These are phyloP conservation scores for Opisthograptis luteolata DNA, from an alignment of 2,888 invertebrate species.

Conservation along the genomic window DNA sequence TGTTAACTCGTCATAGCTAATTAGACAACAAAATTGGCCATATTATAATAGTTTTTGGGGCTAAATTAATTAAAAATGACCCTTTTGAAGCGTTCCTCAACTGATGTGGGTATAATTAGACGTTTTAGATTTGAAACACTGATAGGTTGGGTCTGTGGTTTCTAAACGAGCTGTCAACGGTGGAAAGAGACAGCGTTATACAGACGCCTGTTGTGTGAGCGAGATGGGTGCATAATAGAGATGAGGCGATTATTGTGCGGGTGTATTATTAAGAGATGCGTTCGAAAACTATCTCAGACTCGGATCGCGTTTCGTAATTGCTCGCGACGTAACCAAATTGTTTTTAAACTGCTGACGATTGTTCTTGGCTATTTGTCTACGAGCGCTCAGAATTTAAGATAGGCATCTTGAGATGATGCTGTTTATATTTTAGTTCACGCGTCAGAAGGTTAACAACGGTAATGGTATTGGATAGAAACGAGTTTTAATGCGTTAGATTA, in stretches of 20 bases:
- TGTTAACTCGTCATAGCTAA: constrained; percentile 77
- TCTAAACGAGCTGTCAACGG: constrained; percentile 74
- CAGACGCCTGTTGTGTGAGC: constrained; percentile 35
- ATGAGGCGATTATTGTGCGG: constrained; percentile 67
- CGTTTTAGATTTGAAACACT: constrained; percentile 75
- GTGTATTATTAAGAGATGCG: constrained; percentile 81
- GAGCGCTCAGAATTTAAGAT: constrained; percentile 67
- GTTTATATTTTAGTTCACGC: constrained; percentile 68
- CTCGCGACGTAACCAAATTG: constrained; percentile 77
- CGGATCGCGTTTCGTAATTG: constrained; percentile 78
- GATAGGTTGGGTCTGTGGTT: constrained; percentile 69
- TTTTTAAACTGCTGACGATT: constrained; percentile 80
- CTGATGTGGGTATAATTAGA: constrained; percentile 84
- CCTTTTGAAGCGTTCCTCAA: constrained; percentile 72
- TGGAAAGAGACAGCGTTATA: constrained; percentile 50
- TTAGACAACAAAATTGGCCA: constrained; percentile 81
- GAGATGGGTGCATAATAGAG: constrained; percentile 56
- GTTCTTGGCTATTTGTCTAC: constrained; percentile 82
- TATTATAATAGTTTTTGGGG: constrained; percentile 80
- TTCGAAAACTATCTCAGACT: constrained; percentile 69
- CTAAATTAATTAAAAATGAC: constrained; percentile 82
- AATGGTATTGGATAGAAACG: constrained; percentile 33
- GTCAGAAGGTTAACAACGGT: constrained; percentile 42
- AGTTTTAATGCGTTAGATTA: constrained; percentile 33
- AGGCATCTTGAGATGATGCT: constrained; percentile 59